These are phyloP conservation scores for Drosophila atroscutellata DNA, from an alignment of 2,888 invertebrate species.

Conservation along the genomic window DNA sequence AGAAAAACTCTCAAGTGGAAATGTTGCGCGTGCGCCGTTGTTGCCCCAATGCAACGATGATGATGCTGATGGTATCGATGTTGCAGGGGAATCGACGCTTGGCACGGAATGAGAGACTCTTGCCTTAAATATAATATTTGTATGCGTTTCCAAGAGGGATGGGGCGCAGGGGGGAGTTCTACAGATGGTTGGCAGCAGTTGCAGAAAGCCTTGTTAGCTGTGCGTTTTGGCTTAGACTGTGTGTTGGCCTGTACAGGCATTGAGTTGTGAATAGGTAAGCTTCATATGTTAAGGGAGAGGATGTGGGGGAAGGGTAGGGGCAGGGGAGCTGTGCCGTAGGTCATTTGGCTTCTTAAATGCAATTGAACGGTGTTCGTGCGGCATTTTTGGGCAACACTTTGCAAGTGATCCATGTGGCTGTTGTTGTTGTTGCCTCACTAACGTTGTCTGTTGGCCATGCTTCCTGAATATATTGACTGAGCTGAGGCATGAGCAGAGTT, in stretches of 20 bases:
- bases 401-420: conserved; percentile 65
- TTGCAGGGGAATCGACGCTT: conserved; percentile 63
- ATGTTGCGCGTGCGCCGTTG: conserved; percentile 77
- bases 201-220: conserved; percentile 76
- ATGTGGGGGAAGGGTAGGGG: neutral
- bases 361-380: conserved; percentile 74
- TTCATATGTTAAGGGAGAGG: neutral
- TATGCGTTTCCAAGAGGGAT: conserved; percentile 62
- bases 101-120: conserved; percentile 69
- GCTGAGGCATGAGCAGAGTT: conserved; percentile 37
- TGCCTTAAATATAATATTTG: conserved; percentile 73
- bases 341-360: conserved; percentile 82
- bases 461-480: conserved; percentile 38
- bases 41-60: conserved; percentile 39
- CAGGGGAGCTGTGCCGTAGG: conserved; percentile 62
- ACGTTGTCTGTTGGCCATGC: conserved; percentile 24
- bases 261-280: conserved; percentile 71
- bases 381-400: conserved; percentile 77
- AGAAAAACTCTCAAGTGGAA: conserved; percentile 17
- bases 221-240: conserved; percentile 16
- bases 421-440: conserved; percentile 23
- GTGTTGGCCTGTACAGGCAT: conserved; percentile 63
- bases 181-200: conserved; percentile 62
- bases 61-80: conserved; percentile 59
- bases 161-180: neutral